Percentiles rank a stretch among this genome's conserved stretches.
Conservation (phyloP, 2,888 invertebrate species). For the Aleiodes alternator region DNA sequence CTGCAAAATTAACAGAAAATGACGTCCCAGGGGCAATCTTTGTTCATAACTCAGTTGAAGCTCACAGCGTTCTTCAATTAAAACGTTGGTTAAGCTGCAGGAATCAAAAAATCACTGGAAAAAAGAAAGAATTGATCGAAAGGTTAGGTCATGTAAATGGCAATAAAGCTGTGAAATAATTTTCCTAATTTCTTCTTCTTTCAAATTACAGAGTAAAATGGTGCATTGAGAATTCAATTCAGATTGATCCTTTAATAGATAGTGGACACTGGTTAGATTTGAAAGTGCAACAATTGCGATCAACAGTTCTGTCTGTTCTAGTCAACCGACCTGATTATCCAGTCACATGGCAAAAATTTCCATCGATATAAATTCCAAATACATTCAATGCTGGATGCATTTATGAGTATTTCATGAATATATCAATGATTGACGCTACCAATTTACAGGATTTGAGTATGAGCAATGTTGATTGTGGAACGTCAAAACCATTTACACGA, state of each 20-base stretch:
- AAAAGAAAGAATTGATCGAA: slow-evolving; percentile 28
- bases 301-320: slow-evolving; percentile 22
- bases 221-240: slow-evolving; percentile 43
- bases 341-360: slow-evolving; percentile 47
- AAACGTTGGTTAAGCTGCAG: slow-evolving; percentile 54
- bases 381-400: slow-evolving; percentile 45
- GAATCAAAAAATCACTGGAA: no score
- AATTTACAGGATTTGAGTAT: slow-evolving; percentile 28
- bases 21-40: slow-evolving; percentile 46
- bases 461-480: slow-evolving; percentile 46
- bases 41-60: slow-evolving; percentile 50
- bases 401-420: slow-evolving; percentile 43
- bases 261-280: slow-evolving; percentile 45
- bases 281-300: slow-evolving; percentile 21
- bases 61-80: slow-evolving; percentile 54
- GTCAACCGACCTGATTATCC: slow-evolving; percentile 30
- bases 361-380: slow-evolving; percentile 35
- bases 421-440: slow-evolving; percentile 39
- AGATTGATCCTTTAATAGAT: slow-evolving; percentile 41
- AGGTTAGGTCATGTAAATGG: slow-evolving; percentile 33
- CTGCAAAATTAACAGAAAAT: no score
- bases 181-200: slow-evolving; percentile 51
- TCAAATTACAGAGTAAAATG: slow-evolving; percentile 46
- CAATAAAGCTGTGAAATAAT: slow-evolving; percentile 47
- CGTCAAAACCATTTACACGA: slow-evolving; percentile 48